Percentiles rank a stretch among this genome's conserved stretches.
phyloP scores from a whole-genome alignment of 2,888 invertebrate species.

The Ashinkailepas kermadecensis region DNA sequence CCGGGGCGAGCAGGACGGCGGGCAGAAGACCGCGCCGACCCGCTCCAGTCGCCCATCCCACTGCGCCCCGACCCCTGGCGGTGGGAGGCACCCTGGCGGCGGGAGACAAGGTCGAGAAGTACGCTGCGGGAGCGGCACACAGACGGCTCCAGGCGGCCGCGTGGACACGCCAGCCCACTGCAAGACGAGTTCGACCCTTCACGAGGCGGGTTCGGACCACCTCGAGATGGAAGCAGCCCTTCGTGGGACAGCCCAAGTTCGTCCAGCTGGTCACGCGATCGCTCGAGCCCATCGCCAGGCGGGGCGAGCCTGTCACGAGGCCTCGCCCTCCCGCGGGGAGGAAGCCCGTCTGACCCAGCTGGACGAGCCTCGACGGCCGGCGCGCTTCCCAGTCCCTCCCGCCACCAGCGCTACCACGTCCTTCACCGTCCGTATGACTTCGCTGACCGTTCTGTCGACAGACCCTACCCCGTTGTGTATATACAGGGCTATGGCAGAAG shows the following conservation, averaged over 20 bases:
- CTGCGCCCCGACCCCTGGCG: not conserved
- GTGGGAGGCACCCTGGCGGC: not conserved
- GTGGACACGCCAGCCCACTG: not conserved
- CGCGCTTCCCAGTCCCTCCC: not conserved
- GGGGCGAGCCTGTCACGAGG: not conserved
- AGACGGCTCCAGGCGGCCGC: not conserved
- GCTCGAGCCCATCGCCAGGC: not conserved
- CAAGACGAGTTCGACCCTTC: not conserved
- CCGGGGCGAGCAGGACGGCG: not conserved
- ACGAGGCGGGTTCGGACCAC: no score
- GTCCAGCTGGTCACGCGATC: no score
- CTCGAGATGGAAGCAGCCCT: no score
- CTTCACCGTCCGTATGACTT: constrained; percentile 5
- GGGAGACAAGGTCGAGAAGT: not conserved
- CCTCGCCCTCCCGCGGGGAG: not conserved
- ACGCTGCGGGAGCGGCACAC: no score
- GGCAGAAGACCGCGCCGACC: not conserved
- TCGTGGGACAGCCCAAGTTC: no score
- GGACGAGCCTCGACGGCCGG: not conserved
- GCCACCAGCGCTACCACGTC: not conserved
- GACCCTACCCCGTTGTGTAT: constrained; percentile 8
- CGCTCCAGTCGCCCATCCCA: not conserved
- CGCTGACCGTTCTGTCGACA: not conserved
- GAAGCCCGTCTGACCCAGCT: not conserved
- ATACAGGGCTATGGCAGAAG: constrained; percentile 16